Evolutionary conservation across 2,888 invertebrate genomes (phyloP).

Genomic region (Deilephila porcellus): DNA sequence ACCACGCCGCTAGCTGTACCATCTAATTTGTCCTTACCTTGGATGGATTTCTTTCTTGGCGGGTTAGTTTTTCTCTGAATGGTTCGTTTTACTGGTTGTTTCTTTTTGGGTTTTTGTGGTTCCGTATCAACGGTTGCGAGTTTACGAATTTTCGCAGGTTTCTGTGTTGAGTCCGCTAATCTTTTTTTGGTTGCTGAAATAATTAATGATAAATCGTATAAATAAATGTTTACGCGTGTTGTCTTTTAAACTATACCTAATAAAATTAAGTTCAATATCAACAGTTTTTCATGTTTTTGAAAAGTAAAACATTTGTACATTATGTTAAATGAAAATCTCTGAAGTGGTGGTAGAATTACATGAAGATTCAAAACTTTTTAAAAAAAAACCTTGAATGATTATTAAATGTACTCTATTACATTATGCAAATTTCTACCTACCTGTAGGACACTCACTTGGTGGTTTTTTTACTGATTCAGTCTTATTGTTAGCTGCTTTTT

Average conservation of each 20-base stretch:
- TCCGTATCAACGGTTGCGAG: background rate
- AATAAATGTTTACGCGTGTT: background rate
- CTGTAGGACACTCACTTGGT: background rate
- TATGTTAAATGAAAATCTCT: too few relatives aligned
- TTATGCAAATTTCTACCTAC: background rate
- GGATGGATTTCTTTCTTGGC: background rate
- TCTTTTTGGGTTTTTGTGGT: conserved; percentile 27
- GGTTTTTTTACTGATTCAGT: conserved; percentile 3
- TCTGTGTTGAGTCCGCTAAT: conserved; percentile 41
- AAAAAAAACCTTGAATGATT: too few relatives aligned
- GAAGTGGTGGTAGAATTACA: too few relatives aligned
- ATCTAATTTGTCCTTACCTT: conserved; percentile 5
- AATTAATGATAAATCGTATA: background rate
- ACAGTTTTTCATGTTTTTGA: too few relatives aligned
- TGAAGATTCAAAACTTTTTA: too few relatives aligned
- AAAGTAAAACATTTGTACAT: too few relatives aligned
- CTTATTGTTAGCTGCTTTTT: background rate
- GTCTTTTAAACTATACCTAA: too few relatives aligned
- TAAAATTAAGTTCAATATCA: too few relatives aligned
- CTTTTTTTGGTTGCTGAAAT: conserved; percentile 46
- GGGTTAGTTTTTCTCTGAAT: conserved; percentile 5
- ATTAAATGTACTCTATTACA: background rate
- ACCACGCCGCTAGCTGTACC: background rate
- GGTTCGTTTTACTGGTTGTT: background rate
- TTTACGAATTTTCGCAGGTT: conserved; percentile 1